phyloP scores from a whole-genome alignment of 2,888 invertebrate species.

The Calameuta idolon region DNA sequence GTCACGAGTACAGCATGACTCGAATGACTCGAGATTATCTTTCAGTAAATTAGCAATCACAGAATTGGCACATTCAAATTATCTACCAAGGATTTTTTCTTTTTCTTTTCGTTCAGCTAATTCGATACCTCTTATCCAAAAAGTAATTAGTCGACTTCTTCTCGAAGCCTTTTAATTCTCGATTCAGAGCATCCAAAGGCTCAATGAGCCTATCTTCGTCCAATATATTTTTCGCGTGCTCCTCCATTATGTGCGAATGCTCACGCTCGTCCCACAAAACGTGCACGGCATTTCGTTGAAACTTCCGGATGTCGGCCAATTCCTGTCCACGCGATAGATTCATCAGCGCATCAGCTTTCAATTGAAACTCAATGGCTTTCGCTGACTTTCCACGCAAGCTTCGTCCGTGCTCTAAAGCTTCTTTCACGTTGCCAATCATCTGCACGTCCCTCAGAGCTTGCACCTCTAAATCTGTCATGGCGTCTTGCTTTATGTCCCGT shows the following conservation, averaged over 20 bases:
- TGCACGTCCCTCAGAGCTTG: conserved; percentile 54
- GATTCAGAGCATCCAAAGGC: conserved; percentile 73
- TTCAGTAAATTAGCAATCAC: background rate
- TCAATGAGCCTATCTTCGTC: conserved; percentile 71
- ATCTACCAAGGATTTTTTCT: background rate
- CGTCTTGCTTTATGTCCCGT: conserved; percentile 30
- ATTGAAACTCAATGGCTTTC: conserved; percentile 73
- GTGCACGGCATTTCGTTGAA: conserved; percentile 54
- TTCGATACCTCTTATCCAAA: conserved; percentile 75
- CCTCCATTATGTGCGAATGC: conserved; percentile 67
- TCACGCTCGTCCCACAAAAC: conserved; percentile 55
- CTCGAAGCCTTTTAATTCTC: conserved; percentile 75
- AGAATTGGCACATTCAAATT: background rate
- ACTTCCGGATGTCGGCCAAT: conserved; percentile 63
- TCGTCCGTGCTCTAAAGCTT: conserved; percentile 59
- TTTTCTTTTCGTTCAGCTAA: background rate
- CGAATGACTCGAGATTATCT: background rate
- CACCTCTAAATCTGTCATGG: conserved; percentile 49
- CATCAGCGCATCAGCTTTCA: conserved; percentile 65
- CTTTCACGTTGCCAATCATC: conserved; percentile 45
- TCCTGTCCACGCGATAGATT: conserved; percentile 70
- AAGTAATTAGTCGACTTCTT: conserved; percentile 72
- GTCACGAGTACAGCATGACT: background rate
- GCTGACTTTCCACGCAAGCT: conserved; percentile 81
- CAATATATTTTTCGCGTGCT: conserved; percentile 64